Percentiles rank a stretch among this genome's conserved stretches.
These are phyloP conservation scores for Gortyna flavago DNA, from an alignment of 2,888 invertebrate genomes.

Conservation along the genomic window DNA sequence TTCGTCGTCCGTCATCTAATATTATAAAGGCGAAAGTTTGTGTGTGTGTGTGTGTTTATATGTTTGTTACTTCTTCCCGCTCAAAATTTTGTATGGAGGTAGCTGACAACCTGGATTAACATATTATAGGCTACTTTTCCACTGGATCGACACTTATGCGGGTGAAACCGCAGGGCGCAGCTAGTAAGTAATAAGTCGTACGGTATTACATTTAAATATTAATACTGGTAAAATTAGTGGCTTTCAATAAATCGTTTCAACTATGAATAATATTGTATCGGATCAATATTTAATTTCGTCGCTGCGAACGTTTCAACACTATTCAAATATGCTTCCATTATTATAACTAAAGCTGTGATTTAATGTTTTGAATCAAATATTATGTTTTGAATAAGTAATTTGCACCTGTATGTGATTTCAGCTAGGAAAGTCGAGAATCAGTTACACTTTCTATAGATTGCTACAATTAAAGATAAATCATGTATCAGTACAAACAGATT, in stretches of 20 bases:
- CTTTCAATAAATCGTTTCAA: conserved; percentile 35
- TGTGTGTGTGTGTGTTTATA: no score
- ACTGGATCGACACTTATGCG: no score
- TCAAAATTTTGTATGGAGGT: no score
- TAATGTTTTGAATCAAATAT: not conserved
- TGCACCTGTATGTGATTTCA: not conserved
- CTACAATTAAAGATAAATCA: not conserved
- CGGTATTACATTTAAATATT: conserved; percentile 13
- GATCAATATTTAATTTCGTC: conserved; percentile 30
- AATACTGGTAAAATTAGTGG: conserved; percentile 6
- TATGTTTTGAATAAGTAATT: not conserved
- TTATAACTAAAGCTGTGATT: not conserved
- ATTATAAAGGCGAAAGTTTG: no score
- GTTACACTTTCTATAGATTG: not conserved
- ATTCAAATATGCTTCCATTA: conserved; percentile 19
- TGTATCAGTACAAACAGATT: no score
- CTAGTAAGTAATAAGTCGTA: no score
- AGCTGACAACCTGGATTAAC: no score
- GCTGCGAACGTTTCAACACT: conserved; percentile 17
- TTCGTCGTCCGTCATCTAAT: no score
- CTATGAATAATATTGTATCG: conserved; percentile 25
- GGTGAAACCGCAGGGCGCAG: no score
- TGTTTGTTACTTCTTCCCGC: no score
- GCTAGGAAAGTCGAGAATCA: not conserved
- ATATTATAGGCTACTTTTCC: no score